Conservation (phyloP, 2,888 invertebrate species). For the Sinhomidia bicolor region DNA sequence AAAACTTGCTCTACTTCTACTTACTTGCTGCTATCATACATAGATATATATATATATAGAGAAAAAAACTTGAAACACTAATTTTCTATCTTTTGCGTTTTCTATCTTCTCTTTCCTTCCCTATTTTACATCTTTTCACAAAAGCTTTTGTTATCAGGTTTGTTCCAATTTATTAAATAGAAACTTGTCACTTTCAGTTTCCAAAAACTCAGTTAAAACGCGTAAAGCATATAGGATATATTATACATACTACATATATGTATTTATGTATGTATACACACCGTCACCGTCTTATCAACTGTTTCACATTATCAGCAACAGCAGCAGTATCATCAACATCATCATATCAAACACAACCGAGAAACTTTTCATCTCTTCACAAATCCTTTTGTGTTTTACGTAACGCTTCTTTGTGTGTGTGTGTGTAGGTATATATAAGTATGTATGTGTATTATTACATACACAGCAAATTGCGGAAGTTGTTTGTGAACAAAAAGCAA, state of each 20-base stretch:
- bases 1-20: conserved; percentile 40
- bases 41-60: no score
- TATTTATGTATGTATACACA: no score
- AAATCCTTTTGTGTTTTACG: conserved; percentile 7
- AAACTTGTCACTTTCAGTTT: conserved; percentile 48
- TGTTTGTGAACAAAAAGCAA: conserved; percentile 52
- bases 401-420: conserved; percentile 31
- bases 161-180: conserved; percentile 44
- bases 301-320: neutral
- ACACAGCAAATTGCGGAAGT: neutral
- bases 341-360: neutral
- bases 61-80: conserved; percentile 51
- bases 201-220: conserved; percentile 7
- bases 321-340: neutral
- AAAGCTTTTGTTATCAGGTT: conserved; percentile 53
- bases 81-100: neutral
- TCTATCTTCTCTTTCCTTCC: no score
- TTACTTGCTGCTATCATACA: no score
- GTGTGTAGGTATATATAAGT: no score
- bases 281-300: neutral
- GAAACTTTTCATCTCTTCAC: conserved; percentile 30
- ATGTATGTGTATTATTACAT: no score
- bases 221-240: no score
- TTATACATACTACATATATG: no score
- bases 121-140: conserved; percentile 8